A percentile compares a stretch with the other conserved stretches of the same genome.
phyloP scores from a whole-genome alignment of 2,888 invertebrate genomes.

The Acanthococcus lagerstroemiae region DNA sequence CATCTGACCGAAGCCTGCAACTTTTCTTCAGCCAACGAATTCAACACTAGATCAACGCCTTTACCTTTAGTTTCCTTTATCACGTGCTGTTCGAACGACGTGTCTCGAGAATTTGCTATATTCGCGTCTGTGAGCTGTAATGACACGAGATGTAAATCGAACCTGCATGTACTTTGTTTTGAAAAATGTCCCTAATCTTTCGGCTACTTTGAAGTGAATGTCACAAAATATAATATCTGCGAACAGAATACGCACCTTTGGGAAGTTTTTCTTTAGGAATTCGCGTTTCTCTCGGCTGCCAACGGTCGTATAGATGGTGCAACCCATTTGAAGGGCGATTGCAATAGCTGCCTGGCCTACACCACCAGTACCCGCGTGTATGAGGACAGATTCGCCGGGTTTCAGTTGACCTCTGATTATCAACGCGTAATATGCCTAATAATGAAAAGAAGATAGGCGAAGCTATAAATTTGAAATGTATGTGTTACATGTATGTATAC shows the following conservation, averaged over 20 bases:
- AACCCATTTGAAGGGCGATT: constrained; percentile 79
- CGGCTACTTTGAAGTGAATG: neutral
- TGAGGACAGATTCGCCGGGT: constrained; percentile 73
- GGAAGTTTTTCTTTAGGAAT: constrained; percentile 79
- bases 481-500: neutral
- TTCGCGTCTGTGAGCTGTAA: constrained; percentile 58
- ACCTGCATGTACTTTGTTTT: too few species aligned
- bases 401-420: constrained; percentile 74
- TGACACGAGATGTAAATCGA: neutral
- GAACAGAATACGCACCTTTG: constrained; percentile 49
- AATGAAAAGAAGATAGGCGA: constrained; percentile 31
- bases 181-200: neutral
- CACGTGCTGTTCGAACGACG: constrained; percentile 83
- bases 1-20: constrained; percentile 88
- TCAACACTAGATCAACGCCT: constrained; percentile 89
- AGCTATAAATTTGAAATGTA: too few species aligned
- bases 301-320: constrained; percentile 85
- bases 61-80: constrained; percentile 72
- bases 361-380: constrained; percentile 92
- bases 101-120: constrained; percentile 86
- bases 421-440: constrained; percentile 74
- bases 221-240: too few species aligned
- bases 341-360: constrained; percentile 96
- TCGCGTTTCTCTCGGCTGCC: constrained; percentile 77
- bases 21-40: constrained; percentile 93